Percentiles rank a stretch among this genome's conserved stretches.
These are phyloP conservation scores for Stegostoma tigrinum DNA, from an alignment of 2,113 vertebrate genomes.

Conservation along the genomic window DNA sequence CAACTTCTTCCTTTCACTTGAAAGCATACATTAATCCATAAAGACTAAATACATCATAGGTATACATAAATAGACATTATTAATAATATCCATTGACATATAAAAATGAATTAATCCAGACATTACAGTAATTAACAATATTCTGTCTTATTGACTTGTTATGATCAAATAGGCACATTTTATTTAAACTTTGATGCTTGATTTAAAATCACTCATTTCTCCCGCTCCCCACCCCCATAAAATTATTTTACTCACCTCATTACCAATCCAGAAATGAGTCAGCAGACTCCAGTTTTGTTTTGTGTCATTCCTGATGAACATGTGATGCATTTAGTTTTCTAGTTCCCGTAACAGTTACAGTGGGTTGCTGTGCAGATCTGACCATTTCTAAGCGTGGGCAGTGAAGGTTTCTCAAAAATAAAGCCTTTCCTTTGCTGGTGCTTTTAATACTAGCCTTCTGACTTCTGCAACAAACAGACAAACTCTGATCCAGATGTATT, in stretches of 20 bases:
- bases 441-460: neutral
- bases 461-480: neutral
- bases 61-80: neutral
- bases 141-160: neutral
- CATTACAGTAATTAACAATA: neutral
- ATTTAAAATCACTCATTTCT: neutral
- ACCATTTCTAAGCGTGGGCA: neutral
- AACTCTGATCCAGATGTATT: neutral
- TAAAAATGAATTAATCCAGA: neutral
- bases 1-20: neutral
- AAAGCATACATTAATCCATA: neutral
- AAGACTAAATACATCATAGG: neutral
- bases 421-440: neutral
- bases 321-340: neutral
- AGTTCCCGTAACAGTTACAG: constrained; percentile 15
- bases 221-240: too few relatives aligned
- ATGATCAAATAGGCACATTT: neutral
- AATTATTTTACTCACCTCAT: neutral
- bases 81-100: neutral
- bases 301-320: neutral
- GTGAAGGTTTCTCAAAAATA: neutral
- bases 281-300: neutral
- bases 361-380: neutral
- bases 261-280: neutral
- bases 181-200: neutral